These are phyloP conservation scores for Euzetes globulus DNA, from an alignment of 2,888 invertebrate species.

Conservation along the genomic window DNA sequence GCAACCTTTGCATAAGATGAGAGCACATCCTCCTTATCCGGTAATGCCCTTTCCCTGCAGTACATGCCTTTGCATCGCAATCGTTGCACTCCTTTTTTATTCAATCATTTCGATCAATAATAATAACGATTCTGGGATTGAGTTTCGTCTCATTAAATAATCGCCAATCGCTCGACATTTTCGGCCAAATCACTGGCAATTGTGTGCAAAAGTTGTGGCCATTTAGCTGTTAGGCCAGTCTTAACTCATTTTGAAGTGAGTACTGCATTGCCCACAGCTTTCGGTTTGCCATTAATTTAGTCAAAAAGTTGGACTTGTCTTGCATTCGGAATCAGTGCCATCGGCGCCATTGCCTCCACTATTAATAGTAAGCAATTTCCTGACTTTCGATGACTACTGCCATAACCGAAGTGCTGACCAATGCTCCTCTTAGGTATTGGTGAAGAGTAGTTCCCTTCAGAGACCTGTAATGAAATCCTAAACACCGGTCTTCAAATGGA, in stretches of 20 bases:
- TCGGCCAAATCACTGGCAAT: neutral
- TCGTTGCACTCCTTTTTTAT: neutral
- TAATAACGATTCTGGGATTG: neutral
- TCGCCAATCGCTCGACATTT: neutral
- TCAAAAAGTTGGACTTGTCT: neutral
- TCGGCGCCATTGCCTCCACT: neutral
- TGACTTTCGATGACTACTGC: neutral
- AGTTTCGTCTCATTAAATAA: neutral
- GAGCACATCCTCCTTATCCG: constrained; percentile 1
- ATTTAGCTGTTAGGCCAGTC: neutral
- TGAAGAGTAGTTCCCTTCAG: neutral
- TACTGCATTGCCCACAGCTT: neutral
- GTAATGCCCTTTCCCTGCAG: constrained; percentile 16
- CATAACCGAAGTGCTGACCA: neutral
- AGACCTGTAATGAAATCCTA: neutral
- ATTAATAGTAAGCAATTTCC: constrained; percentile 17
- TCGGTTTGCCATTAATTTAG: neutral
- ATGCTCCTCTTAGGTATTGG: neutral
- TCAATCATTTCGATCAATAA: neutral
- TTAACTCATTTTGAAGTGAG: neutral
- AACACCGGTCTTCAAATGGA: neutral
- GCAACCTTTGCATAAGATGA: neutral
- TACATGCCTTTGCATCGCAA: neutral
- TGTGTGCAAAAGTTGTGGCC: neutral
- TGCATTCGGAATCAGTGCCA: neutral